Evolutionary conservation across 2,797 vertebrate species (phyloP).

Genomic region (Zonotrichia albicollis): DNA sequence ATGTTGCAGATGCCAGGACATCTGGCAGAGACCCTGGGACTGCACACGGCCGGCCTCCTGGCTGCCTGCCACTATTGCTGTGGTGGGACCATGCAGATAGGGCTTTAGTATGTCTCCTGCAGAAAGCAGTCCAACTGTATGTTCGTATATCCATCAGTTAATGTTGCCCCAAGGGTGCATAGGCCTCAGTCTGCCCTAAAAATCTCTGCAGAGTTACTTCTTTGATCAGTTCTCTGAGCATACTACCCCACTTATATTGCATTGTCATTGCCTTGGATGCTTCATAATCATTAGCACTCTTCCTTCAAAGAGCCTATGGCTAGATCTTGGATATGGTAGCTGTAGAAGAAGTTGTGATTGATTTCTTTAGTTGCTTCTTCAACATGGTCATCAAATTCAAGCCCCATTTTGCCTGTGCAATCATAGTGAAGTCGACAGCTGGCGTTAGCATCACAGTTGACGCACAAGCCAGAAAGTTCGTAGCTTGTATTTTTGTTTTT

Average conservation of each 20-base stretch:
- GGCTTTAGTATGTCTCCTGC: background rate
- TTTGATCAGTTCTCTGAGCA: background rate
- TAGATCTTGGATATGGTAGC: background rate
- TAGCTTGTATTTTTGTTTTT: background rate
- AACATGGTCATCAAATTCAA: background rate
- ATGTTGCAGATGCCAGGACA: slow-evolving; percentile 26
- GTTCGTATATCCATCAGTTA: background rate
- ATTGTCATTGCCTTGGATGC: background rate
- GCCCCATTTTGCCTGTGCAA: background rate
- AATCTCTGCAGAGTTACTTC: background rate
- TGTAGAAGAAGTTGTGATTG: background rate
- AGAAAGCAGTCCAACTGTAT: background rate
- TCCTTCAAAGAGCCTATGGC: background rate
- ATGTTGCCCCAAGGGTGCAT: background rate
- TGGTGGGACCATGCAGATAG: background rate
- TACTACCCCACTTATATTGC: background rate
- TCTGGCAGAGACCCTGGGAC: slow-evolving; percentile 20
- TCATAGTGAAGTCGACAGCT: background rate
- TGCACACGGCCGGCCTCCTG: background rate
- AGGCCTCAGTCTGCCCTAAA: background rate
- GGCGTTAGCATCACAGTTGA: background rate
- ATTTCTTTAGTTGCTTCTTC: background rate
- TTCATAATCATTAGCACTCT: background rate
- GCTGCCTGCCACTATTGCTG: slow-evolving; percentile 9
- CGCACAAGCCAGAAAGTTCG: background rate